A percentile compares a stretch with the other conserved stretches of the same genome.
These are phyloP conservation scores for Drosophila infuscata DNA, from an alignment of 2,888 invertebrate species.

Conservation along the genomic window DNA sequence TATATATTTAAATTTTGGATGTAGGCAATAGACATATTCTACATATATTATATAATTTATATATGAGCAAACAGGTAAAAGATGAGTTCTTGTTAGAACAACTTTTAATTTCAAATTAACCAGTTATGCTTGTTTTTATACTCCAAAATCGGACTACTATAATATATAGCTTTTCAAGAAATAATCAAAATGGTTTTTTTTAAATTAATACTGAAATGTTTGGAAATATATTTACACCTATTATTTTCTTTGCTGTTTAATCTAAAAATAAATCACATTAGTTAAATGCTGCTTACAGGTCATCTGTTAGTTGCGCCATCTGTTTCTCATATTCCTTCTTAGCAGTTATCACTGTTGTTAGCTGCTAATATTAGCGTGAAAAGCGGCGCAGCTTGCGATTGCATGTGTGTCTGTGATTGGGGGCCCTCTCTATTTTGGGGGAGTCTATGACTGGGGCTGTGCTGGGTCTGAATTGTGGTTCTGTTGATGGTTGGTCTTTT, in stretches of 20 bases:
- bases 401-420: constrained; percentile 46
- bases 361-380: constrained; percentile 67
- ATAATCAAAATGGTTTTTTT: background rate
- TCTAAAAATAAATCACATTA: background rate
- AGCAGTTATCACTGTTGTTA: constrained; percentile 46
- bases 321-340: background rate
- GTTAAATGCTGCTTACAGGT: constrained; percentile 4
- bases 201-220: too few relatives aligned
- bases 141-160: background rate
- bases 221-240: background rate
- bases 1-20: background rate
- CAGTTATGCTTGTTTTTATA: accelerated
- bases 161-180: background rate
- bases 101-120: background rate
- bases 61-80: too few relatives aligned
- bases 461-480: constrained; percentile 35
- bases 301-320: constrained; percentile 9
- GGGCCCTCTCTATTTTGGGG: background rate
- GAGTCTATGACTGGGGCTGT: constrained; percentile 10
- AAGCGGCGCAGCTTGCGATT: constrained; percentile 59
- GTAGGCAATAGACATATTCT: background rate
- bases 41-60: background rate
- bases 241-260: background rate
- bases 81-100: background rate
- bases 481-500: constrained; percentile 22